phyloP scores from a whole-genome alignment of 2,797 vertebrate genomes.

The Furcifer pardalis region DNA sequence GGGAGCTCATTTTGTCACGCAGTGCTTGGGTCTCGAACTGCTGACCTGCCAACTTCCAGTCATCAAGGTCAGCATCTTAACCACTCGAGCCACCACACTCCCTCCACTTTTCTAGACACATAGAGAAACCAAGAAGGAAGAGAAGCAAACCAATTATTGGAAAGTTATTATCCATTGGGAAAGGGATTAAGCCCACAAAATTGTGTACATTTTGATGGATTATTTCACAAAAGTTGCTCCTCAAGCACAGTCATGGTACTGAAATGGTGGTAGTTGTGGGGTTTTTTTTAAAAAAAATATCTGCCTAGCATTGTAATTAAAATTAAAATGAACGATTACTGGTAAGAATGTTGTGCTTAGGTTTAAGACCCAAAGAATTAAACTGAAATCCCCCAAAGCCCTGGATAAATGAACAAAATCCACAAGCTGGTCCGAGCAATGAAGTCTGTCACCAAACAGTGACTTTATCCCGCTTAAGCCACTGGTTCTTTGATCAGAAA shows the following conservation, averaged over 20 bases:
- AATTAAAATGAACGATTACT: slow-evolving; percentile 56
- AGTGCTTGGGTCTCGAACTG: too few species aligned
- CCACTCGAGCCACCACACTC: too few species aligned
- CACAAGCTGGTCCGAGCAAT: slow-evolving; percentile 60
- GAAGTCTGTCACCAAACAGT: slow-evolving; percentile 68
- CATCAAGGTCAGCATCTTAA: too few species aligned
- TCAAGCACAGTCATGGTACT: background rate
- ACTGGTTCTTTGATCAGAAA: slow-evolving; percentile 71
- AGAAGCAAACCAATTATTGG: too few species aligned
- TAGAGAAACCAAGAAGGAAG: too few species aligned
- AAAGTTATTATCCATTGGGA: too few species aligned
- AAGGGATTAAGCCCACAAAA: too few species aligned
- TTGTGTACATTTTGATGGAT: background rate
- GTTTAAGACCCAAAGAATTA: slow-evolving; percentile 66
- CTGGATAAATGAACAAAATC: slow-evolving; percentile 58
- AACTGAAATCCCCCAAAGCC: slow-evolving; percentile 70
- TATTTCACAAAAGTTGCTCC: background rate
- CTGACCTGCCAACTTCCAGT: too few species aligned
- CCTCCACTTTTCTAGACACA: too few species aligned
- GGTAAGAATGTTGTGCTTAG: slow-evolving; percentile 61
- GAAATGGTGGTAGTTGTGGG: background rate
- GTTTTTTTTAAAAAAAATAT: slow-evolving; percentile 15
- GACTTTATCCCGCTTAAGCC: slow-evolving; percentile 71
- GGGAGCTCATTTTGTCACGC: too few species aligned
- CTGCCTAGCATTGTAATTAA: slow-evolving; percentile 62